Evolutionary conservation across 2,113 vertebrate species (phyloP), one percentile per base, ranked within the genome.

Genomic region (Catharus fuscescens): DNA sequence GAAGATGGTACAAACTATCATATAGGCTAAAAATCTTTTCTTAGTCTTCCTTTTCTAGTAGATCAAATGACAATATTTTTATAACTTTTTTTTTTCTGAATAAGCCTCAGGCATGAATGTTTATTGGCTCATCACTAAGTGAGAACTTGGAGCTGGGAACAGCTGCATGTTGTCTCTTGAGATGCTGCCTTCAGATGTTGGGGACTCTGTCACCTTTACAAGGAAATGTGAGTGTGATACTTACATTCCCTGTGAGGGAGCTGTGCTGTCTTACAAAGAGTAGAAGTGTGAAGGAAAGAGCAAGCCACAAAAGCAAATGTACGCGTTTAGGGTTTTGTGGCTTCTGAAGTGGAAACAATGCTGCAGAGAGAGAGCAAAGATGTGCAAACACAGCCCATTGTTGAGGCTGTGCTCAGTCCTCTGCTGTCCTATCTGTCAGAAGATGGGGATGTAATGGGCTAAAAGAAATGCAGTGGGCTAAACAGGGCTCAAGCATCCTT

Each of bases 261-360:
- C 76, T 26, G 53, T 28, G 12, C 19, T 6, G 9, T 26, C 10
- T 71, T 23, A 76, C 60, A 76, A 64, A 90, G 91, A 89, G 34
- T 31, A 17, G 48, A 36, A 36, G 57, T 57, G 23, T 32, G n/a
- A 60, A 66, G n/a, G 61, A 76, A 60, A 84, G 64, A 84, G 32
- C 26, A 57, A 84, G 66, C 34, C 61, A 76, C 69, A 92, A 42
- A 57, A 84, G 57, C 57, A 64, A 72, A 24, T 26, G 12, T 15
- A 3, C 1, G 11, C 67, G 9, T 45, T 3, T 20, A 57, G 25
- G 2, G 0, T 48, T 57, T 14, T 94, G 84, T 72, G 84, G 93
- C 34, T 92, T 97, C 71, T 82, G 56, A 67, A 86, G 70, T 91
- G 86, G 77, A 93, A 96, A 93, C 56, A 76, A 53, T 45, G 57